A percentile compares a stretch with the other conserved stretches of the same genome.
phyloP scores from a whole-genome alignment of 2,888 invertebrate genomes.

The Ctena decussata region DNA sequence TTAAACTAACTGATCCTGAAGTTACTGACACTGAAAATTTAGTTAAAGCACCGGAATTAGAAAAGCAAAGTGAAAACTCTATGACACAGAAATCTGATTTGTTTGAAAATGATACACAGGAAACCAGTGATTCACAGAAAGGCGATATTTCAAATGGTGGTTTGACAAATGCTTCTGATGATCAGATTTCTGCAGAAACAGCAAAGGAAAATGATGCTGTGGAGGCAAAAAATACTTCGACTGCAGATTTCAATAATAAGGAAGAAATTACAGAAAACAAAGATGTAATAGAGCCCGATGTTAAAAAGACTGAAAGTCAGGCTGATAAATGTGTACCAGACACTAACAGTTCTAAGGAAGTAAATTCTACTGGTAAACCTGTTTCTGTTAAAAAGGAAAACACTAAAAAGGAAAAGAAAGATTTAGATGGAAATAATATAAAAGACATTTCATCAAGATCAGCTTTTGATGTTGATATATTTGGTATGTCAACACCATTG shows the following conservation, averaged over 20 bases:
- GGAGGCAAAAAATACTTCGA: neutral
- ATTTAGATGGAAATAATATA: slow-evolving; percentile 13
- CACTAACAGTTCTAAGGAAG: neutral
- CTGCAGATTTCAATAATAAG: neutral
- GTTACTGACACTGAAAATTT: neutral
- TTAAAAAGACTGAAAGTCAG: neutral
- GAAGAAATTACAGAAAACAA: neutral
- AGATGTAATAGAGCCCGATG: neutral
- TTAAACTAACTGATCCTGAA: neutral
- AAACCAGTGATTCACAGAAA: no score
- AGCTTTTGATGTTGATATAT: slow-evolving; percentile 46
- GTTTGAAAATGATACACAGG: neutral
- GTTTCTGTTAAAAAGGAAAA: neutral
- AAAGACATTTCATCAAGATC: slow-evolving; percentile 25
- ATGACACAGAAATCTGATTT: neutral
- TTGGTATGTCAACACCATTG: slow-evolving; percentile 21
- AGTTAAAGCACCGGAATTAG: neutral
- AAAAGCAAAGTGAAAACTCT: neutral
- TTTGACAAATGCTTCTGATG: neutral
- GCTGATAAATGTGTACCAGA: neutral
- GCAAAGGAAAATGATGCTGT: neutral
- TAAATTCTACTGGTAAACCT: neutral
- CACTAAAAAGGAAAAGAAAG: slow-evolving; percentile 27
- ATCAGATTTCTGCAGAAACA: neutral
- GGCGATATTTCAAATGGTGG: neutral